Conservation (phyloP, 2,113 vertebrate genomes). For the Aphyosemion australe region DNA sequence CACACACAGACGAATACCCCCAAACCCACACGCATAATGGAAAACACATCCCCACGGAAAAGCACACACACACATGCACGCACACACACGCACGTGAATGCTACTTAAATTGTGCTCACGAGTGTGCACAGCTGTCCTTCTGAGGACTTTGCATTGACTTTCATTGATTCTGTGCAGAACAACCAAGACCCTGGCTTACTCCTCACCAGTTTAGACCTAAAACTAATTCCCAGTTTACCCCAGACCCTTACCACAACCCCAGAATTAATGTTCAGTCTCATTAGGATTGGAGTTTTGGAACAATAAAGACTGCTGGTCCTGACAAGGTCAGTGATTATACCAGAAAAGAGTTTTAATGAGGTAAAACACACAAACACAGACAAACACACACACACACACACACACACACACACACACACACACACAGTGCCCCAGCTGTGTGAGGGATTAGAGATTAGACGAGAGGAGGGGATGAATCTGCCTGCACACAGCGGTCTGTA, state of each 20-base stretch:
- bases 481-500: conserved; percentile 35
- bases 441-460: conserved; percentile 56
- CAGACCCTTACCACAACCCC: neutral
- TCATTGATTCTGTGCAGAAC: neutral
- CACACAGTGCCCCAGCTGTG: conserved; percentile 39
- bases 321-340: neutral
- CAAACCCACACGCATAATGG: too few species aligned
- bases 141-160: neutral
- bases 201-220: neutral
- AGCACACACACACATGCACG: neutral
- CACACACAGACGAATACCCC: too few species aligned
- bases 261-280: neutral
- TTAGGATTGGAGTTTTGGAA: neutral
- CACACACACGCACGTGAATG: neutral
- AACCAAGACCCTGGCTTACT: neutral
- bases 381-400: neutral
- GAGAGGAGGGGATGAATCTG: conserved; percentile 28
- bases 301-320: neutral
- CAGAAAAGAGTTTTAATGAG: neutral
- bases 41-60: neutral
- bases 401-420: conserved; percentile 1
- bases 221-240: neutral
- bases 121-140: neutral
- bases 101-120: neutral
- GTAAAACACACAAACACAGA: neutral